Evolutionary conservation across 2,113 vertebrate genomes (phyloP).

Genomic region (Tachysurus fulvidraco): DNA sequence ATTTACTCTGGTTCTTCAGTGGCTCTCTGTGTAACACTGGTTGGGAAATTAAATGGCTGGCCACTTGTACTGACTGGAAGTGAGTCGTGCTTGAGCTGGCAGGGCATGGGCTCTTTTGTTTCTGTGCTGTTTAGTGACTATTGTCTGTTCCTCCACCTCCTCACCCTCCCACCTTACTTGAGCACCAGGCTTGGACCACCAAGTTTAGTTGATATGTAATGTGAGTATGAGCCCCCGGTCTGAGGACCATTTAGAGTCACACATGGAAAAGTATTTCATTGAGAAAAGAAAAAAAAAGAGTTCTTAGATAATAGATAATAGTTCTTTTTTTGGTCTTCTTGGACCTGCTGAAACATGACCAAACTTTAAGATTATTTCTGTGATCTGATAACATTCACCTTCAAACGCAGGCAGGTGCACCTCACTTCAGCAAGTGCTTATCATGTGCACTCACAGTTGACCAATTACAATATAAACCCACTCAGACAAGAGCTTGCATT

Average conservation of each 20-base stretch:
- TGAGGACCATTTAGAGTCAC: slow-evolving; percentile 36
- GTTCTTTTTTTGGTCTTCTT: slow-evolving; percentile 2
- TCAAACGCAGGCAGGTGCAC: background rate
- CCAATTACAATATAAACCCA: background rate
- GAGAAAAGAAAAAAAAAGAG: slow-evolving; percentile 4
- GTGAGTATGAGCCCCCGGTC: slow-evolving; percentile 42
- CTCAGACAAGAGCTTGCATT: background rate
- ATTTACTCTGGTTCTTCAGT: slow-evolving; percentile 21
- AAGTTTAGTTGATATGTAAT: slow-evolving; percentile 56
- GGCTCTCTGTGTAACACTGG: slow-evolving; percentile 18
- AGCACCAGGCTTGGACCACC: slow-evolving; percentile 52
- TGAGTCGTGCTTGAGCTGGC: slow-evolving; percentile 43
- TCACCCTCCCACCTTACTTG: slow-evolving; percentile 14
- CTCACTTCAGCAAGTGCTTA: background rate
- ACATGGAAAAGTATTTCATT: slow-evolving; percentile 49
- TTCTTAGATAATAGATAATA: slow-evolving; percentile 34
- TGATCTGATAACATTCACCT: slow-evolving; percentile 40
- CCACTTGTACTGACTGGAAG: slow-evolving; percentile 39
- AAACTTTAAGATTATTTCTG: slow-evolving; percentile 19
- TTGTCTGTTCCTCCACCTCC: slow-evolving; percentile 48
- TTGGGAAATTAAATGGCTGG: slow-evolving; percentile 3
- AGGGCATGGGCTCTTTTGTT: slow-evolving; percentile 47
- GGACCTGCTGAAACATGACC: slow-evolving; percentile 35
- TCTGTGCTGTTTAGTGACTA: slow-evolving; percentile 54
- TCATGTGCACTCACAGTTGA: background rate